phyloP scores from a whole-genome alignment of 2,888 invertebrate species.

The Philereme vetulata region DNA sequence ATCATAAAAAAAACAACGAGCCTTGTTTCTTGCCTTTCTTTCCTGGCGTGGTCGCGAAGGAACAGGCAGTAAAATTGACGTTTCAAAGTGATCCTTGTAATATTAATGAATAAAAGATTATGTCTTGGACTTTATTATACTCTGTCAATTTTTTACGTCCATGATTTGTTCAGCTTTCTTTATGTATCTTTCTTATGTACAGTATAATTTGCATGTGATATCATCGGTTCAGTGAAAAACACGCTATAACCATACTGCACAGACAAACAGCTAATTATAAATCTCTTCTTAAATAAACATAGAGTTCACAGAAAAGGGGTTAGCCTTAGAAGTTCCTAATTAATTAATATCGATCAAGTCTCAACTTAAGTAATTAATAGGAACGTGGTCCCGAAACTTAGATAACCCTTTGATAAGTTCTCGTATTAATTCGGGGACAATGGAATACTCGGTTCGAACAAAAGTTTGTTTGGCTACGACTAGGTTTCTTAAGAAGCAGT shows the following conservation, averaged over 20 bases:
- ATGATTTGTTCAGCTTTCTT: no score
- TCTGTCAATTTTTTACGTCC: no score
- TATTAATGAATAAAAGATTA: no score
- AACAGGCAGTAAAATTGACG: no score
- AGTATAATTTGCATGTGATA: neutral
- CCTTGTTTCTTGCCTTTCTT: no score
- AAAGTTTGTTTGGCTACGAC: slow-evolving; percentile 51
- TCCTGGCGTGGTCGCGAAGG: no score
- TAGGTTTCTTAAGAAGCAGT: neutral
- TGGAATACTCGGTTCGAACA: slow-evolving; percentile 59
- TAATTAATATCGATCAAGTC: slow-evolving; percentile 70
- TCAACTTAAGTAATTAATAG: slow-evolving; percentile 77
- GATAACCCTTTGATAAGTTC: slow-evolving; percentile 76
- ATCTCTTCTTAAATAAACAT: neutral
- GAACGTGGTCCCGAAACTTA: slow-evolving; percentile 73
- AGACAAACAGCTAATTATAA: no score
- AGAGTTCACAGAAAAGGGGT: slow-evolving; percentile 12
- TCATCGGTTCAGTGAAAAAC: neutral
- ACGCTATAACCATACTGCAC: neutral
- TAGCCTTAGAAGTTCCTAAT: slow-evolving; percentile 52
- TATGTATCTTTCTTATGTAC: no score
- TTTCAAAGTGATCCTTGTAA: no score
- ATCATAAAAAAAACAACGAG: no score
- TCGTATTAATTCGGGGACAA: slow-evolving; percentile 77
- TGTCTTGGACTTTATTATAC: no score